Percentiles rank a stretch among this genome's conserved stretches.
These are phyloP conservation scores for Lathronympha strigana DNA, from an alignment of 2,888 invertebrate species.

Conservation along the genomic window DNA sequence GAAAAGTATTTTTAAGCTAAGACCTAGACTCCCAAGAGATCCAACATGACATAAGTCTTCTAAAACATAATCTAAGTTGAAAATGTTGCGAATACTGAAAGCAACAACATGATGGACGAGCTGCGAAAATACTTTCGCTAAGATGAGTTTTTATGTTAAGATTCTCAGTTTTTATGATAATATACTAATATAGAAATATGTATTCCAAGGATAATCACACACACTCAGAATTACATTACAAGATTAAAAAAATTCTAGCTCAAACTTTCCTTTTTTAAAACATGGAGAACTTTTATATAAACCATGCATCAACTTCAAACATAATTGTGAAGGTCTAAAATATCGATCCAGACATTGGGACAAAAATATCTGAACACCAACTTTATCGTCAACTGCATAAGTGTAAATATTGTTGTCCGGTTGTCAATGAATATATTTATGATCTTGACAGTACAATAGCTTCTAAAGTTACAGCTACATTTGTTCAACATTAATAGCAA, in stretches of 20 bases:
- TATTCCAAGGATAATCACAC: neutral
- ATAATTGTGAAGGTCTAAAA: too few relatives aligned
- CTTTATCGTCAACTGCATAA: too few relatives aligned
- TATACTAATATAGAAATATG: too few relatives aligned
- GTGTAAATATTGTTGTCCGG: too few relatives aligned
- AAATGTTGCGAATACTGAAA: constrained; percentile 2
- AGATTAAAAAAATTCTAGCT: neutral
- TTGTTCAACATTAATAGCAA: constrained; percentile 26
- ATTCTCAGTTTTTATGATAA: constrained; percentile 8
- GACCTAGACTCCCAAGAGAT: constrained; percentile 14
- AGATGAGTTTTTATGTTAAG: too few relatives aligned
- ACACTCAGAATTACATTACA: neutral
- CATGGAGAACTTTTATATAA: neutral
- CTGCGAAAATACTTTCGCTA: constrained; percentile 1
- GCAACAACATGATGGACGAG: constrained; percentile 21
- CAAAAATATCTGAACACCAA: too few relatives aligned
- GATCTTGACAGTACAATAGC: too few relatives aligned
- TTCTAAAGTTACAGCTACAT: constrained; percentile 17
- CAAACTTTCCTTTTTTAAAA: neutral
- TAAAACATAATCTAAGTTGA: constrained; percentile 18
- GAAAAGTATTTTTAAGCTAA: constrained; percentile 8
- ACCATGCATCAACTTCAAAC: constrained; percentile 22
- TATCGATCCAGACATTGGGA: too few relatives aligned
- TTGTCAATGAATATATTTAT: too few relatives aligned
- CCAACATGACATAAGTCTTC: constrained; percentile 10